Percentiles rank a stretch among this genome's conserved stretches.
phyloP scores from a whole-genome alignment of 1,140 invertebrate genomes.

The Temnothorax curvispinosus region DNA sequence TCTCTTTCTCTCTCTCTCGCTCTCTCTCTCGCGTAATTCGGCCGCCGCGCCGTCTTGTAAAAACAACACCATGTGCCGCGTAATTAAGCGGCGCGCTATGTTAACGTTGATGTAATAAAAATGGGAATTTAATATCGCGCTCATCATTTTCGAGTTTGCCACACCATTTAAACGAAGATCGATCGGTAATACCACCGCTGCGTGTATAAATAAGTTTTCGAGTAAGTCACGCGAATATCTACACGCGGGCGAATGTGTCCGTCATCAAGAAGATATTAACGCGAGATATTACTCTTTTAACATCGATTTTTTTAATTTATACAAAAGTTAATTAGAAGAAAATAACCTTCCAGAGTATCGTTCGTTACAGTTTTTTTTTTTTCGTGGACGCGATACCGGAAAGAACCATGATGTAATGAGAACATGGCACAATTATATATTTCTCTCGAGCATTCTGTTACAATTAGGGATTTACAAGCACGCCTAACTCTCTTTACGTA shows the following conservation, averaged over 20 bases:
- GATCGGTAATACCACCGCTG: conserved; percentile 9
- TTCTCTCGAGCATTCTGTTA: conserved; percentile 49
- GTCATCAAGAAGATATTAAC: background rate
- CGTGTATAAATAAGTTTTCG: conserved; percentile 44
- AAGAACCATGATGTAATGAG: background rate
- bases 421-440: background rate
- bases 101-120: conserved; percentile 64
- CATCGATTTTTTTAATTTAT: background rate
- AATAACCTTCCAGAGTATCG: background rate
- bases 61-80: conserved; percentile 46
- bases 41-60: conserved; percentile 33
- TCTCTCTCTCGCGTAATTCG: background rate
- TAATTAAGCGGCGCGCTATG: conserved; percentile 57
- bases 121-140: conserved; percentile 59
- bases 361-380: background rate
- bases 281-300: background rate
- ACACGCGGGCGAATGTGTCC: no score
- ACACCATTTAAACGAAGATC: conserved; percentile 22
- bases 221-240: conserved; percentile 33
- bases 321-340: background rate
- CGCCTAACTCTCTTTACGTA: conserved; percentile 38
- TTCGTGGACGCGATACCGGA: background rate
- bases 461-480: conserved; percentile 64
- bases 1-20: background rate
- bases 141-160: conserved; percentile 59